These are phyloP conservation scores for Polyergus mexicanus DNA, from an alignment of 1,140 invertebrate genomes.

Conservation along the genomic window DNA sequence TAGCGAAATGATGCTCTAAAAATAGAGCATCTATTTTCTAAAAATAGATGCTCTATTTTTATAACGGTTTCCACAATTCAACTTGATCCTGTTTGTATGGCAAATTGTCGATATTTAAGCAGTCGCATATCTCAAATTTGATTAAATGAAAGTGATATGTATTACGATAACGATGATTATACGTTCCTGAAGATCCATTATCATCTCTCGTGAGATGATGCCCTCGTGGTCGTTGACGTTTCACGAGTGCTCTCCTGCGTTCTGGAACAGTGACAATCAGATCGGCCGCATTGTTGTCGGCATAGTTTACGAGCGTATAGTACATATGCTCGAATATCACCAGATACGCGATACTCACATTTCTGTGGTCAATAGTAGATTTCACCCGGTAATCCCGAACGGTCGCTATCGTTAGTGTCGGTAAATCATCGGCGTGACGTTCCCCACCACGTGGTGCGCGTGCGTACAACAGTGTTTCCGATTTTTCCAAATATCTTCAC, in stretches of 20 bases:
- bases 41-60: background rate
- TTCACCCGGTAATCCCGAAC: conserved; percentile 14
- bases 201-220: conserved; percentile 13
- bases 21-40: background rate
- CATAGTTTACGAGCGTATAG: conserved; percentile 72
- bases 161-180: conserved; percentile 33
- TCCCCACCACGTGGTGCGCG: background rate
- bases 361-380: background rate
- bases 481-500: conserved; percentile 49
- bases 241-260: background rate
- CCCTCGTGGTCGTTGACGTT: conserved; percentile 56
- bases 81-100: background rate
- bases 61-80: background rate
- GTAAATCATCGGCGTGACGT: conserved; percentile 66
- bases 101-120: background rate
- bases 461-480: conserved; percentile 13
- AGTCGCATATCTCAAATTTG: background rate
- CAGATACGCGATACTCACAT: conserved; percentile 46
- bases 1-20: background rate
- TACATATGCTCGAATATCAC: conserved; percentile 70
- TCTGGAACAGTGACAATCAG: conserved; percentile 76
- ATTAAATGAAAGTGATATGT: background rate
- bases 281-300: conserved; percentile 68
- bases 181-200: conserved; percentile 13
- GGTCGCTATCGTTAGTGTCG: conserved; percentile 35